These are phyloP conservation scores for Ophion ventricosus DNA, from an alignment of 2,888 invertebrate genomes.

Conservation along the genomic window DNA sequence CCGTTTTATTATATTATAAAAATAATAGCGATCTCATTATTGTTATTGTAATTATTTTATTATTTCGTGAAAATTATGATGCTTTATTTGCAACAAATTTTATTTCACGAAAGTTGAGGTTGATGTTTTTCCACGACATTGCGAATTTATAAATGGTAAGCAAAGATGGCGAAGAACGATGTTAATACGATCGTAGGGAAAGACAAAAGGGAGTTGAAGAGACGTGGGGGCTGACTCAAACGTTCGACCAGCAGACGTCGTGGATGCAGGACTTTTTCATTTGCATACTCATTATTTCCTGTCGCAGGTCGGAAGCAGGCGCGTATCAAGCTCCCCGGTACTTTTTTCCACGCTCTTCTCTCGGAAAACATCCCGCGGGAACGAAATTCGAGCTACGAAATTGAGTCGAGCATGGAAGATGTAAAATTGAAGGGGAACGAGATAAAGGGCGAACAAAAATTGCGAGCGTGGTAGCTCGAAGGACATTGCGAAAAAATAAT, in stretches of 20 bases:
- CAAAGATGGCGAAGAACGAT: slow-evolving; percentile 7
- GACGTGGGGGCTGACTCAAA: slow-evolving; percentile 54
- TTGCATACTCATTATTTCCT: slow-evolving; percentile 65
- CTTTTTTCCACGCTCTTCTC: slow-evolving; percentile 20
- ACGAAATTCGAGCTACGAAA: slow-evolving; percentile 53
- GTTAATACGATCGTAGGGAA: no score
- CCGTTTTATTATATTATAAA: background rate
- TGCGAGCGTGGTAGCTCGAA: background rate
- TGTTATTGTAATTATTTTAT: no score
- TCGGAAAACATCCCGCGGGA: slow-evolving; percentile 46
- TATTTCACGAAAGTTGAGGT: background rate
- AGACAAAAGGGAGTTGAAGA: background rate
- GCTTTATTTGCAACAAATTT: background rate
- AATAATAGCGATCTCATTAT: no score
- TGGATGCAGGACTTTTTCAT: slow-evolving; percentile 63
- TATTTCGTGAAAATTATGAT: no score
- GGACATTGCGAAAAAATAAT: background rate
- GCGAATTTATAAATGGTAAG: background rate
- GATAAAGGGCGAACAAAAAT: slow-evolving; percentile 19
- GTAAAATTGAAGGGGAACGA: slow-evolving; percentile 21
- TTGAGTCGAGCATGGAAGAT: slow-evolving; percentile 41
- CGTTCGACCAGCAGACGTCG: slow-evolving; percentile 55
- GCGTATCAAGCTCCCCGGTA: slow-evolving; percentile 45
- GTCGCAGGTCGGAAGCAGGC: slow-evolving; percentile 57
- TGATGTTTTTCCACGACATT: background rate